Conservation (phyloP, 2,888 invertebrate genomes). For the Noctua pronuba region DNA sequence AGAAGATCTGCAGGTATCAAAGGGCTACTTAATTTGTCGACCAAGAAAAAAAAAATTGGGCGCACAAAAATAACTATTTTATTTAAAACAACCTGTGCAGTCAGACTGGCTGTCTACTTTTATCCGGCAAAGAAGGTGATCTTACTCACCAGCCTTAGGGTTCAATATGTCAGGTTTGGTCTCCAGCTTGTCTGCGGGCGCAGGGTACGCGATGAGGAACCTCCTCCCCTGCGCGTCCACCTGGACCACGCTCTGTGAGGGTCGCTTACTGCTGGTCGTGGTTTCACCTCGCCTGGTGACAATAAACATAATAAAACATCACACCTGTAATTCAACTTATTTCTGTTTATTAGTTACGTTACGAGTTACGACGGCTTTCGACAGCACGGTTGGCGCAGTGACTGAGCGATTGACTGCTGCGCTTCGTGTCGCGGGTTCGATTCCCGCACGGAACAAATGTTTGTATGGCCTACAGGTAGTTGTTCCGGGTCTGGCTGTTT, state of each 20-base stretch:
- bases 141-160: constrained; percentile 83
- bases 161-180: constrained; percentile 87
- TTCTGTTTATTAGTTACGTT: too few species aligned
- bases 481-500: too few species aligned
- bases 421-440: too few species aligned
- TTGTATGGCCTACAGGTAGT: too few species aligned
- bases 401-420: too few species aligned
- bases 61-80: background rate
- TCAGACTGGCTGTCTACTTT: background rate
- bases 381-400: too few species aligned
- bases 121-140: background rate
- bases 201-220: constrained; percentile 86
- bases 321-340: background rate
- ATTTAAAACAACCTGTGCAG: background rate
- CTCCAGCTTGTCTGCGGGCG: constrained; percentile 81
- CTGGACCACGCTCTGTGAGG: constrained; percentile 87
- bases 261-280: constrained; percentile 80
- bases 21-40: background rate
- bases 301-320: background rate
- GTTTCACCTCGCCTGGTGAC: constrained; percentile 78
- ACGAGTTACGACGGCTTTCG: too few species aligned
- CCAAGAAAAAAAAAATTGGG: background rate
- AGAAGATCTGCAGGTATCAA: background rate
- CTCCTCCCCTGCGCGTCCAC: constrained; percentile 86
- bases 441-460: too few species aligned